Base-by-base conservation (phyloP, 2,888 invertebrate genomes). In the Spilosoma lubricipeda region DNA sequence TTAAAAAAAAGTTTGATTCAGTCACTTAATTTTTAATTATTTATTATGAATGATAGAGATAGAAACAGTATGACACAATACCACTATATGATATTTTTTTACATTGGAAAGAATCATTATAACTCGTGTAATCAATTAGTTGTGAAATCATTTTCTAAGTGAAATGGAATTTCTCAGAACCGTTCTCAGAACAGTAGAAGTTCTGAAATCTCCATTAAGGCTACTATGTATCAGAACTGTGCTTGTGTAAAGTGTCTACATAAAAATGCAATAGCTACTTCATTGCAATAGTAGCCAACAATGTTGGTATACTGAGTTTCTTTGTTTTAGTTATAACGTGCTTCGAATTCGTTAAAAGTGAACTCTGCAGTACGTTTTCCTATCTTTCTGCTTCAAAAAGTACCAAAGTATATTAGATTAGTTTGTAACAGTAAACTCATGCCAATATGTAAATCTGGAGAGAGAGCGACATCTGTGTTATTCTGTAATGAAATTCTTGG, bases 261-360 rank as follows among this genome's bases (percentile, higher is more conserved):
- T 30, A 63, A 63, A 59, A 63, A 30, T 63, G 18, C 30, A 30
- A 30, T 63, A 18, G 30, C 63, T 63, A 63, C 30, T 18, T 63
- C 30, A 8, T 15, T 63, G 7, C 63, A 63, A 63, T 30, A 30
- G 30, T 30, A 18, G 2, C 18, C 66, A n/a, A 27, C 66, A 42
- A 36, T 23, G 66, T 66, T 42, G 23, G 66, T 66, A 39, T 13
- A 66, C 27, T 3, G 39, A 48, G 42, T 42, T 67, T 67, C 67
- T 67, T 48, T 67, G 11, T 48, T 67, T 67, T 30, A 48, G n/a
- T 67, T 67, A 30, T 30, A 67, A 45, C 67, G 67, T 48, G 67
- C 20, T 42, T 30, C 18, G 42, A 48, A 67, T 67, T 45, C 11
- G 15, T n/a, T n/a, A 42, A 42, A 3, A 30, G 2, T 18, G 7